Conservation (phyloP, 2,888 invertebrate genomes). For the Cryptus armator region DNA sequence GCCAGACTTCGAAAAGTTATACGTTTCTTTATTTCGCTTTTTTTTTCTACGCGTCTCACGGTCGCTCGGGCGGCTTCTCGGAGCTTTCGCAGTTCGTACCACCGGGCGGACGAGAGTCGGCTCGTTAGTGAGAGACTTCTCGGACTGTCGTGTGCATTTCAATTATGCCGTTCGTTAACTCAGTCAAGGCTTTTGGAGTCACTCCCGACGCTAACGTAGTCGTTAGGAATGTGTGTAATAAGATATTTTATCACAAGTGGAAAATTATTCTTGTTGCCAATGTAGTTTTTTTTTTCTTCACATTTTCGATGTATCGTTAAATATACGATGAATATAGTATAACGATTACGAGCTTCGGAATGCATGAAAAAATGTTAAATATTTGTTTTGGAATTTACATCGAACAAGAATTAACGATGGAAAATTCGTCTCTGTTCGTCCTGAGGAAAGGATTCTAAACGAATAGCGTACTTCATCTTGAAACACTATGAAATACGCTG, state of each 20-base stretch:
- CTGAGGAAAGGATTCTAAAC: too few relatives aligned
- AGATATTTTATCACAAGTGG: background rate
- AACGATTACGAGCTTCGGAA: too few relatives aligned
- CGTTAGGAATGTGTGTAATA: background rate
- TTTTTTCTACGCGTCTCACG: background rate
- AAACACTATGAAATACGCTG: too few relatives aligned
- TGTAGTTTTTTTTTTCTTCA: too few relatives aligned
- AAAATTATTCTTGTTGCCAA: too few relatives aligned
- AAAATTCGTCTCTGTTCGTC: too few relatives aligned
- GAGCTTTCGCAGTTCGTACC: background rate
- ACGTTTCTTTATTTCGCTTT: background rate
- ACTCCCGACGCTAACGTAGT: background rate
- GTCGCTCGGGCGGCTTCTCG: background rate
- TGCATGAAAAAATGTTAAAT: too few relatives aligned
- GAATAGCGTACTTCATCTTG: too few relatives aligned
- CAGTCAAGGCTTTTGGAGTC: conserved; percentile 1
- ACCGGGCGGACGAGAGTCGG: background rate
- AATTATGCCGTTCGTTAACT: conserved; percentile 15
- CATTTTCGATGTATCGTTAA: too few relatives aligned
- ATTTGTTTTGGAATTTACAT: too few relatives aligned
- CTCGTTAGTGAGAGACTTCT: conserved; percentile 10
- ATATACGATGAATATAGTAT: too few relatives aligned
- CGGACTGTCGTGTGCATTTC: conserved; percentile 1
- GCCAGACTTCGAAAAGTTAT: conserved; percentile 39
- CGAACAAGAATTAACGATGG: too few relatives aligned